Base-by-base conservation (phyloP, 2,888 invertebrate species). In the Onchidella celtica region DNA sequence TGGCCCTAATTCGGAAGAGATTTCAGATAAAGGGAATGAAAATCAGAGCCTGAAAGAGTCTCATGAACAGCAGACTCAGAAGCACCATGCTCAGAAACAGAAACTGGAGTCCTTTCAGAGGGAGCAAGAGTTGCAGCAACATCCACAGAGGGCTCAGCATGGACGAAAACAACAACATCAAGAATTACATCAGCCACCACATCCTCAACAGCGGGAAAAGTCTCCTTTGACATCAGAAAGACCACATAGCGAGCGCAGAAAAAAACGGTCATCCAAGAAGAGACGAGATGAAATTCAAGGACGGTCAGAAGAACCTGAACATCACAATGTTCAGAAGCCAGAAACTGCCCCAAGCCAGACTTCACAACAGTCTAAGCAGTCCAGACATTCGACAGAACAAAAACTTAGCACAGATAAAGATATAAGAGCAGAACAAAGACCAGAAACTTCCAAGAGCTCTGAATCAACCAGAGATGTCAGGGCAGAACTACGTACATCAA, bases 51-150 rank as follows among this genome's bases (percentile, higher is more conserved):
- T 27, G 9, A 29, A 65, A 27, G 24, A 17, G 2, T 29, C 24
- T 27, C 65, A 65, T 17, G 36, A 34, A 34, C 69, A 69, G 34
- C 69, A 69, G 11, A 36, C 34, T 36, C 69, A 34, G 36, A n/a
- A 34, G 69, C 36, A 69, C 4, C 34, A 17, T 47, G 9, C 47
- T 47, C 11, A 11, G 17, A 17, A 29, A n/a, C 2, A 72, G 34
- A 34, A 55, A n/a, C 32, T 57, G n/a, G 55, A 57, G 14, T 3
- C 1, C 29, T n/a, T 21, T 72, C 6, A n/a, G 1, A 9, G 4
- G 17, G 32, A 72, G n/a, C n/a, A 47, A 47, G 47, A 47, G 47
- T 6, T 11, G 47, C 9, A 11, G 47, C 6, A 47, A 6, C 17
- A 6, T 11, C 47, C 47, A 47, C 47, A 47, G 47, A n/a, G n/a